A percentile compares a stretch with the other conserved stretches of the same genome.
Evolutionary conservation across 2,113 vertebrate genomes (phyloP).

Genomic region (Cheirogaleus medius): DNA sequence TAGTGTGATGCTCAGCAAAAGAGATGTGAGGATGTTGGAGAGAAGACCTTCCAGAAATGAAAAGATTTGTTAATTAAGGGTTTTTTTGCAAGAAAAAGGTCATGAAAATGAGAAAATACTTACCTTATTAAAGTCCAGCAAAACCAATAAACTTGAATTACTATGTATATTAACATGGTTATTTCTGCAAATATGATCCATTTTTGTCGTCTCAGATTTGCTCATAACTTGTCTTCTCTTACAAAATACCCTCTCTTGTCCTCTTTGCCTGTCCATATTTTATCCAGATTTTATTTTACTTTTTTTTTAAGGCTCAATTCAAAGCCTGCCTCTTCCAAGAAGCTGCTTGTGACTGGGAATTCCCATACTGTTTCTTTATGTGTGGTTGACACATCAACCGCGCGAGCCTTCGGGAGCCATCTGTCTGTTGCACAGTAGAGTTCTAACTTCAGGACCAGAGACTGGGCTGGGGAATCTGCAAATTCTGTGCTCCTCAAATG

Average conservation of each 20-base stretch:
- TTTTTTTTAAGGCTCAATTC: not conserved
- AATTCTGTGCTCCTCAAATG: not conserved
- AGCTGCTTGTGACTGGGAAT: not conserved
- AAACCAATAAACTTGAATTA: slow-evolving; percentile 65
- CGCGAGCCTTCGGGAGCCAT: not conserved
- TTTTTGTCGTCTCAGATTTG: not conserved
- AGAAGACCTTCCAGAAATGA: slow-evolving; percentile 26
- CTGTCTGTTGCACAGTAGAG: not conserved
- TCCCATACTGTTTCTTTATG: not conserved
- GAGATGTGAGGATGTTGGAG: not conserved
- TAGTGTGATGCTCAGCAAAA: not conserved
- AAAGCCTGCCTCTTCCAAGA: not conserved
- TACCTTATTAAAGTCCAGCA: slow-evolving; percentile 63
- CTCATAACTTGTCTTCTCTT: not conserved
- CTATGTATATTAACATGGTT: slow-evolving; percentile 23
- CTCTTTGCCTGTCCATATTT: not conserved
- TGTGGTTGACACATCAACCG: not conserved
- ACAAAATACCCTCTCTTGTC: not conserved
- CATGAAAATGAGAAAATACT: slow-evolving; percentile 67
- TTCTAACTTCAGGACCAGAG: not conserved
- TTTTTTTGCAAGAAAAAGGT: slow-evolving; percentile 60
- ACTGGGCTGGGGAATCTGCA: not conserved
- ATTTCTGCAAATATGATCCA: slow-evolving; percentile 45
- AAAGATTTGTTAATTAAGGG: slow-evolving; percentile 58
- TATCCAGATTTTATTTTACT: not conserved